These are phyloP conservation scores for Takifugu bimaculatus DNA, from an alignment of 2,113 vertebrate genomes.

Conservation along the genomic window DNA sequence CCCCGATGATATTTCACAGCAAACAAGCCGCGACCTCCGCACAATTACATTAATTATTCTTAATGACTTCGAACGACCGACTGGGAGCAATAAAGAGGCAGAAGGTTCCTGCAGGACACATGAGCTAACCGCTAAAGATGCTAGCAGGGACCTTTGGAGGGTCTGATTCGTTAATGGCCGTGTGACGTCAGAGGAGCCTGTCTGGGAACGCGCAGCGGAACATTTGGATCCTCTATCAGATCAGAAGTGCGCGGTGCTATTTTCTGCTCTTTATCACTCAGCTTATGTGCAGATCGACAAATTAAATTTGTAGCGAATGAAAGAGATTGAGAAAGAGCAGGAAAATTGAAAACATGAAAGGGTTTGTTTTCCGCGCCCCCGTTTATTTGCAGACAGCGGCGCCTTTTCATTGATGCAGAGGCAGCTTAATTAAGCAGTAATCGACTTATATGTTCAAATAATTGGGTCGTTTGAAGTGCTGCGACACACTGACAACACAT, in stretches of 20 bases:
- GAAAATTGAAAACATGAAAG: constrained; percentile 17
- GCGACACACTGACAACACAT: constrained; percentile 14
- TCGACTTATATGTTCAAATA: constrained; percentile 47
- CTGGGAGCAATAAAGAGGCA: constrained; percentile 23
- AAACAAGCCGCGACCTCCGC: constrained; percentile 26
- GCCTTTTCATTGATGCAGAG: constrained; percentile 20
- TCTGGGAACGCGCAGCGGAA: too few species aligned
- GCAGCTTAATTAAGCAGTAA: constrained; percentile 47
- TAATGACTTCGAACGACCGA: constrained; percentile 18
- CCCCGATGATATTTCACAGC: constrained; percentile 20
- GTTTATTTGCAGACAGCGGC: too few species aligned
- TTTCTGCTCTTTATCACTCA: constrained; percentile 24
- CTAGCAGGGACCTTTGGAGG: constrained; percentile 4
- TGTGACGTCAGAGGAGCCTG: too few species aligned
- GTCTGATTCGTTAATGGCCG: not conserved
- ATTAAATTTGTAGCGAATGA: constrained; percentile 33
- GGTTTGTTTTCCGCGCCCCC: constrained; percentile 4
- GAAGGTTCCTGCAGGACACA: constrained; percentile 5
- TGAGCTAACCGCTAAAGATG: not conserved
- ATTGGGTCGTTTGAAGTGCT: constrained; percentile 37
- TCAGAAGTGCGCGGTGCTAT: not conserved
- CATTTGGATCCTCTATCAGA: constrained; percentile 38
- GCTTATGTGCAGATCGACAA: constrained; percentile 54
- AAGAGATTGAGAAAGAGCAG: constrained; percentile 6
- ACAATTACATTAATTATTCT: constrained; percentile 40